Evolutionary conservation across 2,113 vertebrate genomes (phyloP).

Genomic region (Pelvicachromis taeniatus): DNA sequence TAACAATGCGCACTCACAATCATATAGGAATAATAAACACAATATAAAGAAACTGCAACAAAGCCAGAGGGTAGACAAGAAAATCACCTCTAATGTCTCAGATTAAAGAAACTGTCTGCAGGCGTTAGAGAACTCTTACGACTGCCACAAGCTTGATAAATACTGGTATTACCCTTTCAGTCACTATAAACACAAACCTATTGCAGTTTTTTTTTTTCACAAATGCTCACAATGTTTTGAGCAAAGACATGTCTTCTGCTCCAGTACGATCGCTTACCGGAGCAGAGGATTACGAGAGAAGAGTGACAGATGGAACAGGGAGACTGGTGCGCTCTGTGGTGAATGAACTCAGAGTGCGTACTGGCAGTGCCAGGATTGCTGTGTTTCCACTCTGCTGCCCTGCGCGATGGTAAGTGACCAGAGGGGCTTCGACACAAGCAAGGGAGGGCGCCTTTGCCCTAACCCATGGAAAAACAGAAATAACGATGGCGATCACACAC

Average conservation of each 20-base stretch:
- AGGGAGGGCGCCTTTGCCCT: not conserved
- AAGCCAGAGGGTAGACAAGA: not conserved
- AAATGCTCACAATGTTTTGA: not conserved
- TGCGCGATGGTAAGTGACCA: slow-evolving; percentile 8
- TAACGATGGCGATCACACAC: not conserved
- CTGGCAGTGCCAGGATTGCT: slow-evolving; percentile 37
- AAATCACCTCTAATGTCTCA: not conserved
- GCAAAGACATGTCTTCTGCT: not conserved
- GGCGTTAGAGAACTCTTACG: not conserved
- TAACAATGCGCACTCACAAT: not conserved
- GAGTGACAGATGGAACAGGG: slow-evolving; percentile 56
- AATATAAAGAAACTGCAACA: not conserved
- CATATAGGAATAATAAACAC: not conserved
- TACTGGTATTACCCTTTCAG: not conserved
- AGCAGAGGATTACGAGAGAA: slow-evolving; percentile 30
- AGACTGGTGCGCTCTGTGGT: slow-evolving; percentile 7
- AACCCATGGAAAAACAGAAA: not conserved
- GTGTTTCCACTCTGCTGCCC: slow-evolving; percentile 45
- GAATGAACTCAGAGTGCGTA: slow-evolving; percentile 4
- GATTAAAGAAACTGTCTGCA: not conserved
- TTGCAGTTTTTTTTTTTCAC: not conserved
- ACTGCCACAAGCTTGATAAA: not conserved
- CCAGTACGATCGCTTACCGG: slow-evolving; percentile 25
- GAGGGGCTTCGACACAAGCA: not conserved
- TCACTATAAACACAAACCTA: not conserved